Conservation (phyloP, 1,140 invertebrate genomes). For the Drosophila kikkawai region DNA sequence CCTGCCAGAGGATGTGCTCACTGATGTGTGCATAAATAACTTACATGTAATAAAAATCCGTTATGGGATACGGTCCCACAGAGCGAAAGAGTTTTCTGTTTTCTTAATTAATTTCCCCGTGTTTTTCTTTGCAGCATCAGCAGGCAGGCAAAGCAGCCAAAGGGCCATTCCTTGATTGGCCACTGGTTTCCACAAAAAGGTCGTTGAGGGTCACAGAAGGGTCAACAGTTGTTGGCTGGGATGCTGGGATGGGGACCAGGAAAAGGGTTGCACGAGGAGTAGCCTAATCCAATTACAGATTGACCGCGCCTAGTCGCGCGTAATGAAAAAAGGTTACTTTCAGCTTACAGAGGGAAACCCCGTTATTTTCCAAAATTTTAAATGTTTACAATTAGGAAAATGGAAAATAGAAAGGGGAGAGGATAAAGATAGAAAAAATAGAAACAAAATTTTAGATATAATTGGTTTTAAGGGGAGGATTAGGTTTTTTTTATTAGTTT, state of each 20-base stretch:
- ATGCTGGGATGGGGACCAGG: conserved; percentile 11
- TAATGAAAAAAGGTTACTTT: conserved; percentile 15
- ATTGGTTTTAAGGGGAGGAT: neutral
- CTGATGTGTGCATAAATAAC: conserved; percentile 58
- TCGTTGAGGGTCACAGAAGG: conserved; percentile 32
- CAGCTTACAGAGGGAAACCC: neutral
- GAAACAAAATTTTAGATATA: neutral
- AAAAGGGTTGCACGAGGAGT: conserved; percentile 33
- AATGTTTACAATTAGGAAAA: conserved; percentile 10
- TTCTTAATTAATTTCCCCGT: conserved; percentile 75
- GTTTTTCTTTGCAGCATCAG: conserved; percentile 30
- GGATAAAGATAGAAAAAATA: neutral
- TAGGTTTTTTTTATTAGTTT: neutral
- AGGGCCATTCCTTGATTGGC: conserved; percentile 32
- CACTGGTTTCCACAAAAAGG: conserved; percentile 14
- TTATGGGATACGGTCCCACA: conserved; percentile 35
- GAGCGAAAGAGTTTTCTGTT: conserved; percentile 17
- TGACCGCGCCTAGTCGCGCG: conserved; percentile 62
- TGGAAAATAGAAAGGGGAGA: neutral
- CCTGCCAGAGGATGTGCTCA: conserved; percentile 23
- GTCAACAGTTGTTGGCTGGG: conserved; percentile 24
- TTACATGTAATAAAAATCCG: conserved; percentile 71
- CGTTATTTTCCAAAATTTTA: neutral
- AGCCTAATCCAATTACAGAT: conserved; percentile 73
- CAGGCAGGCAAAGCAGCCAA: conserved; percentile 20